Percentiles rank a stretch among this genome's conserved stretches.
These are phyloP conservation scores for Liparis tanakae DNA, from an alignment of 2,797 vertebrate genomes.

Conservation along the genomic window DNA sequence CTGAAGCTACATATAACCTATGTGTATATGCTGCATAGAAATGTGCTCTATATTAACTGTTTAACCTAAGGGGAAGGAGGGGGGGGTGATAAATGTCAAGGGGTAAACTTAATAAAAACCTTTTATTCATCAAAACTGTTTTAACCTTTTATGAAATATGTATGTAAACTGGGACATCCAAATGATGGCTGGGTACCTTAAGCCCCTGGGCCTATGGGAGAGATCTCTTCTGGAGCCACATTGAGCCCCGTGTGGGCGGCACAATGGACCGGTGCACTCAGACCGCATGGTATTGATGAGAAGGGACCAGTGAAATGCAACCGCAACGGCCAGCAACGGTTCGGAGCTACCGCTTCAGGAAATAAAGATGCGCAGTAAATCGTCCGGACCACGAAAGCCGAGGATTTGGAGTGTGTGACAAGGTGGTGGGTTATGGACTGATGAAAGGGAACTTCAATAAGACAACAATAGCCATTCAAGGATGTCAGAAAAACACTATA, in stretches of 20 bases:
- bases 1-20: constrained; percentile 70
- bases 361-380: constrained; percentile 42
- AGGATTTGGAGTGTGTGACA: constrained; percentile 4
- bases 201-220: constrained; percentile 19
- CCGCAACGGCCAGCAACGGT: constrained; percentile 51
- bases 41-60: constrained; percentile 39
- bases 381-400: constrained; percentile 22
- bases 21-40: constrained; percentile 50
- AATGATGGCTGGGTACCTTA: neutral
- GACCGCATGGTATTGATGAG: constrained; percentile 45
- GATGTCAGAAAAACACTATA: neutral
- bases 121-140: constrained; percentile 4
- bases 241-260: constrained; percentile 27
- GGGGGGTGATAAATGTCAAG: neutral
- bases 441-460: constrained; percentile 20
- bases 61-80: constrained; percentile 5
- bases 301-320: constrained; percentile 46
- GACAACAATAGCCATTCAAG: neutral
- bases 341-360: constrained; percentile 38
- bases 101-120: constrained; percentile 10
- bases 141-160: neutral
- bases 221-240: constrained; percentile 32
- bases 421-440: constrained; percentile 5
- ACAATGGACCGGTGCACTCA: constrained; percentile 39
- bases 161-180: neutral